Evolutionary conservation across 2,888 invertebrate species (phyloP), one percentile per base, ranked within the genome.

Genomic region (Netelia inedita): DNA sequence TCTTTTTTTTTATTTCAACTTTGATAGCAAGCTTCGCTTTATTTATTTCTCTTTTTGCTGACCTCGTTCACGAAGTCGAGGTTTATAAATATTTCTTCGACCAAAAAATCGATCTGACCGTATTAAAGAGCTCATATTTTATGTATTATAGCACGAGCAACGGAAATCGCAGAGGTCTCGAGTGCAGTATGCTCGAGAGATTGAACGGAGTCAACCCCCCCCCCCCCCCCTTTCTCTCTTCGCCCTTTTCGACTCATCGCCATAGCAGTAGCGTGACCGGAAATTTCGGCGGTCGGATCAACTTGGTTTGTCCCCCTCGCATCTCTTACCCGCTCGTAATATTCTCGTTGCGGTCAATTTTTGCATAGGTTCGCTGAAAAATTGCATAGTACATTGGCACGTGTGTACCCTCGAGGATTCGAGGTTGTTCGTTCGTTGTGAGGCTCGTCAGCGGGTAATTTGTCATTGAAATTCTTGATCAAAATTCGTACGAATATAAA

Each of bases 331-430:
- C 71, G 14, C 53, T 81, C 73, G 82, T 85, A 74, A 61, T 69
- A 65, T 41, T 59, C 76, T 65, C 78, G 19, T 61, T 46, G 76
- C 72, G 75, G 86, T 88, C 78, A 53, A 59, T 46, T 46, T 68
- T 5, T 53, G 55, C 35, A 75, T 57, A n/a, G 16, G 19, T 2
- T 28, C 73, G 1, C 53, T 53, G 46, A 35, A 23, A 63, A 63
- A 8, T 16, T 63, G 19, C 57, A 16, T 21, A 19, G 10, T 21
- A n/a, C 57, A 9, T 57, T 8, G 19, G 5, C 19, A 10, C 57
- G 2, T 57, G 57, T 16, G 19, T 16, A 19, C 19, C 57, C 9
- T 16, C 16, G n/a, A 16, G 19, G 16, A 1, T 0, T n/a, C n/a
- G n/a, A 55, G 55, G 55, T 11, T 46, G 9, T 46, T 46, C 46